Evolutionary conservation across 2,797 vertebrate species (phyloP).

Genomic region (Peromyscus attwateri): DNA sequence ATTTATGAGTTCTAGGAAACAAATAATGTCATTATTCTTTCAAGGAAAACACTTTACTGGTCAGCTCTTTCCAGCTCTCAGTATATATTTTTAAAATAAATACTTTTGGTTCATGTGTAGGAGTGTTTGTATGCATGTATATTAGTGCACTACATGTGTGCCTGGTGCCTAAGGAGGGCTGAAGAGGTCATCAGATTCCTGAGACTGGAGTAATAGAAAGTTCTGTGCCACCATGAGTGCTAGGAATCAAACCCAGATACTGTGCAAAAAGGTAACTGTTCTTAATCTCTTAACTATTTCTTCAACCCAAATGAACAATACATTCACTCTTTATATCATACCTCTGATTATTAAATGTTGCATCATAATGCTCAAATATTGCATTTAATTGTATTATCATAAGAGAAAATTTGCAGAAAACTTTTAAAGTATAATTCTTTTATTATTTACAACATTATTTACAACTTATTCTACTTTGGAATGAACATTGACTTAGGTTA

Average conservation of each 20-base stretch:
- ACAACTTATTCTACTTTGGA: not conserved
- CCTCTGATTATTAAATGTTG: not conserved
- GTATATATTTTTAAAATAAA: not conserved
- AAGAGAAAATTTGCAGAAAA: not conserved
- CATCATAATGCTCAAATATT: not conserved
- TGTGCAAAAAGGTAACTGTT: not conserved
- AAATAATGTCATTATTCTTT: not conserved
- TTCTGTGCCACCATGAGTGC: no score
- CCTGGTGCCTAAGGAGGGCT: not conserved
- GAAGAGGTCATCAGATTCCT: not conserved
- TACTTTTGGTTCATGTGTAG: not conserved
- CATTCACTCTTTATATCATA: not conserved
- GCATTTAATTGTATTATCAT: not conserved
- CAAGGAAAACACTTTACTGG: not conserved
- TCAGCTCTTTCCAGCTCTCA: not conserved
- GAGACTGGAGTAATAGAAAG: not conserved
- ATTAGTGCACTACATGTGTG: not conserved
- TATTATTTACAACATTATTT: not conserved
- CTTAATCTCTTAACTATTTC: not conserved
- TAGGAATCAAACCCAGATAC: not conserved
- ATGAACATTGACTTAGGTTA: not conserved
- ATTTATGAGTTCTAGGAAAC: not conserved
- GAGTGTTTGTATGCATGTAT: not conserved
- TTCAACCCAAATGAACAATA: not conserved
- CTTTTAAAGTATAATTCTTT: not conserved